Evolutionary conservation across 2,888 invertebrate species (phyloP).

Genomic region (Conops quadrifasciatus): DNA sequence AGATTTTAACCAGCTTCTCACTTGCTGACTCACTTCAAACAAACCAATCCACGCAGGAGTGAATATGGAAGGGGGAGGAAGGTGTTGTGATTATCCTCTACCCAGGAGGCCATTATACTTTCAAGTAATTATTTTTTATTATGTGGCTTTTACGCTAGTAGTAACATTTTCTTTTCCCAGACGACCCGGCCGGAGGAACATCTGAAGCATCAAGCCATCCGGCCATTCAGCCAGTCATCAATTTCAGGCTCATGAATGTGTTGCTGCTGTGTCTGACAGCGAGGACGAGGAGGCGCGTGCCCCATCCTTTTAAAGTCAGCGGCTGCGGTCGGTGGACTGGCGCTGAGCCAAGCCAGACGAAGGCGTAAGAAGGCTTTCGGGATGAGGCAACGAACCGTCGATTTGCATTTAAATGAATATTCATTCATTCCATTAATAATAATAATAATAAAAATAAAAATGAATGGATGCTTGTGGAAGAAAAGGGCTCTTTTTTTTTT

Average conservation of each 20-base stretch:
- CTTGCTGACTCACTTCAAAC: no score
- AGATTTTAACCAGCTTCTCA: no score
- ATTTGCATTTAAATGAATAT: slow-evolving; percentile 32
- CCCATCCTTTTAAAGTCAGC: background rate
- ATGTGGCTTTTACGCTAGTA: background rate
- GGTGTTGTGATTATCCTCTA: no score
- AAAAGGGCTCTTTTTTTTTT: background rate
- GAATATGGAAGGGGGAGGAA: no score
- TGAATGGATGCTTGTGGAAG: background rate
- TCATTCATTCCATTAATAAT: slow-evolving; percentile 22
- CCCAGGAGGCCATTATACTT: background rate
- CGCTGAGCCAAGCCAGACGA: background rate
- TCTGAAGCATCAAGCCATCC: background rate
- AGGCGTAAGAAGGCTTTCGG: no score
- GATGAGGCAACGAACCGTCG: background rate
- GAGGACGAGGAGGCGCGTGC: background rate
- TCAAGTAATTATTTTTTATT: slow-evolving; percentile 33
- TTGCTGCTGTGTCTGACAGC: background rate
- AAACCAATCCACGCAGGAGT: no score
- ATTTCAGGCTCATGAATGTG: no score
- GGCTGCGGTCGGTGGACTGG: background rate
- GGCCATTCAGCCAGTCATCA: background rate
- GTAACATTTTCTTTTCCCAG: no score
- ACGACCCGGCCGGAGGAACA: no score
- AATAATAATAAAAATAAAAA: slow-evolving; percentile 19